Base-by-base conservation (phyloP, 2,888 invertebrate genomes). In the Itoplectis maculator region DNA sequence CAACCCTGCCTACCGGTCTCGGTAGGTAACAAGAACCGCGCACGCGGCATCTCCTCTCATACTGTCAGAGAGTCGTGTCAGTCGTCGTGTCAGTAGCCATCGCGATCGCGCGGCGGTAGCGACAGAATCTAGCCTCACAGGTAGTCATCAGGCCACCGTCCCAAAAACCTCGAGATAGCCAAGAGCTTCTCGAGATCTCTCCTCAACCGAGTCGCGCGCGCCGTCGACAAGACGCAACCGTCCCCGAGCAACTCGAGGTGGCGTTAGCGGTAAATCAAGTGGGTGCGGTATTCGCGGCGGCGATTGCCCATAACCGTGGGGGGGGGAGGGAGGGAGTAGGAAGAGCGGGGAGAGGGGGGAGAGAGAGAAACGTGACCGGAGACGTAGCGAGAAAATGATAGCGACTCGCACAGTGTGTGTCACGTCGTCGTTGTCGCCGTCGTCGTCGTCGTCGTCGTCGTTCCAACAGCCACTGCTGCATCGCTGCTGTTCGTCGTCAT, bases 301-400 rank as follows among this genome's bases (percentile, higher is more conserved):
- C 79, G 84, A 86, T 89, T 87, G 89, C 88, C 89, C n/a, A 89
- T 89, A 88, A n/a, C 88, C 88, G 88, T 88, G 88, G 73, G 85
- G 88, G 29, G 29, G 3, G 29, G 29, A 29, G 29, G 5, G 29
- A n/a, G n/a, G n/a, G n/a, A n/a, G n/a, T n/a, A n/a, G n/a, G n/a
- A n/a, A n/a, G n/a, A n/a, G n/a, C n/a, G n/a, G n/a, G n/a, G n/a
- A n/a, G 29, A 29, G 29, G 5, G 88, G 90, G 89, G 90, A 90
- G 90, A 90, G 88, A 90, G 84, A 88, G 90, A 90, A 88, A 91
- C 90, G 91, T 90, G 89, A 90, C 88, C 91, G 85, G 88, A 90
- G 91, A 86, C 88, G 87, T 78, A 83, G 80, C 85, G 87, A 91
- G 89, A 88, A 54, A 47, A 90, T 90, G 91, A 90, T 86, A 89